Percentiles rank a stretch among this genome's conserved stretches.
Conservation (phyloP, 2,888 invertebrate genomes). For the Cryptocephalus primarius region DNA sequence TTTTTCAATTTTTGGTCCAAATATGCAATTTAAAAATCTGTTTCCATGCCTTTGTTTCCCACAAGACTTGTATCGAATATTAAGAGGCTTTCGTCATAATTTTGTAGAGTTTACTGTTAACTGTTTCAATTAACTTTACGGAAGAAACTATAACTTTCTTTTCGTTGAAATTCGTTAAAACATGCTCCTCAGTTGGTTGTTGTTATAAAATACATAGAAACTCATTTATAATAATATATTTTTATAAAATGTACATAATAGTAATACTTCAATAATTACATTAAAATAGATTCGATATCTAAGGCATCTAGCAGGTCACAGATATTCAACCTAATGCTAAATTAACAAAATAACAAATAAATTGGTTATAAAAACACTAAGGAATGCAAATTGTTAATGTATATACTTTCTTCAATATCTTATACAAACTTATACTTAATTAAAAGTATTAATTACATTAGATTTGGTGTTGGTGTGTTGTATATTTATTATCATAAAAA, state of each 20-base stretch:
- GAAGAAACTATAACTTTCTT: no score
- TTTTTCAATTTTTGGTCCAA: no score
- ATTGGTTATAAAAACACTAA: constrained; percentile 14
- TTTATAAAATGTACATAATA: constrained; percentile 20
- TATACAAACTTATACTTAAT: constrained; percentile 3
- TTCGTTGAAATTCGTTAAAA: no score
- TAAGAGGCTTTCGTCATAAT: no score
- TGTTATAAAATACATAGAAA: no score
- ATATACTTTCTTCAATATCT: constrained; percentile 3
- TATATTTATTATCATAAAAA: no score
- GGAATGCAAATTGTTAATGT: constrained; percentile 14
- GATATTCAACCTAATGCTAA: constrained; percentile 20
- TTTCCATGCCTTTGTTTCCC: no score
- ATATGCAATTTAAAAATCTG: no score
- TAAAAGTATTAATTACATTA: constrained; percentile 10
- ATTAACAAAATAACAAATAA: constrained; percentile 14
- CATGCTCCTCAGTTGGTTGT: no score
- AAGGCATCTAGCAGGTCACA: constrained; percentile 32
- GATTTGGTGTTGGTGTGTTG: constrained; percentile 14
- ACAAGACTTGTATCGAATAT: no score
- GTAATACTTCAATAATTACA: constrained; percentile 14
- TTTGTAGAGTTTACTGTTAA: no score
- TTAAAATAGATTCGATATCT: constrained; percentile 25
- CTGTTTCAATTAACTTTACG: no score
- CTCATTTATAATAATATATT: constrained; percentile 10